phyloP scores from a whole-genome alignment of 2,888 invertebrate genomes.

The Meloe dianella region DNA sequence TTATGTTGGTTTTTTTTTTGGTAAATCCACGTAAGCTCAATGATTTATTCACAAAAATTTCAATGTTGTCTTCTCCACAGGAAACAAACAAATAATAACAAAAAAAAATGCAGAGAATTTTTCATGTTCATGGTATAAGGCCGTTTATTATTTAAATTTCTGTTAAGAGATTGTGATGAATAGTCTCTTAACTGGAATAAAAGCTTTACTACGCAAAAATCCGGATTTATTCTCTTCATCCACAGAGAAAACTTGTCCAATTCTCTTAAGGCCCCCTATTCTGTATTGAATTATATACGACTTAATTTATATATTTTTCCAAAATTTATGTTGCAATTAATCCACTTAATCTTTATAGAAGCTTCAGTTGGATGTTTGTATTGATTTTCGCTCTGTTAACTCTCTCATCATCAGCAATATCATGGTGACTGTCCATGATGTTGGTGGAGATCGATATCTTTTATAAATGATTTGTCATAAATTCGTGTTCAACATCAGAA shows the following conservation, averaged over 20 bases:
- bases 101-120: not conserved
- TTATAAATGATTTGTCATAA: conserved; percentile 6
- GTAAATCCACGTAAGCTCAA: not conserved
- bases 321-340: not conserved
- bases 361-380: not conserved
- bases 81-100: not conserved
- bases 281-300: conserved; percentile 25
- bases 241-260: conserved; percentile 12
- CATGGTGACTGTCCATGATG: not conserved
- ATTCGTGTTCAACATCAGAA: conserved; percentile 14
- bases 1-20: not conserved
- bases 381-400: not conserved
- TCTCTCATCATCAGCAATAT: not conserved
- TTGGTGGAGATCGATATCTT: not conserved
- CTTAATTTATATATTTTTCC: conserved; percentile 20
- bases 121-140: conserved; percentile 1
- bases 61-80: not conserved
- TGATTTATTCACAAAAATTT: conserved; percentile 2
- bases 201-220: conserved; percentile 24
- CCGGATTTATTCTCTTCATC: conserved; percentile 25
- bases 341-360: not conserved
- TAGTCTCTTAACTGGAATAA: conserved; percentile 27
- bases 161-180: conserved; percentile 24
- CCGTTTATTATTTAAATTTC: conserved; percentile 25
- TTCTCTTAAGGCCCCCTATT: conserved; percentile 17